Base-by-base conservation (phyloP, 2,797 vertebrate genomes). In the Rhinoraja longicauda region DNA sequence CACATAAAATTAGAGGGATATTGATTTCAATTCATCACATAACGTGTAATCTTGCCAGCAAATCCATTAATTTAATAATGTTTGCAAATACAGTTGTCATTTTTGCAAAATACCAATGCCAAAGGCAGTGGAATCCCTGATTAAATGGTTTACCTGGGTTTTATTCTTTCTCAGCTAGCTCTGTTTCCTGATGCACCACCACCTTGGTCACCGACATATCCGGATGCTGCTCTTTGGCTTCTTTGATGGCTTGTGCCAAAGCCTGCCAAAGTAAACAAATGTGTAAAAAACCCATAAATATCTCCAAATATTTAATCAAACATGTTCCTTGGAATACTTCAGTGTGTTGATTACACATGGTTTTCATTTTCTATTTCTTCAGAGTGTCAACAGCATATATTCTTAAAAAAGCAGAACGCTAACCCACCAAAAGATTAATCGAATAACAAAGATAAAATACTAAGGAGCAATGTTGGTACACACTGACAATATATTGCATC, bases 201-300 rank as follows among this genome's bases (percentile, higher is more conserved):
- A 99, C 98, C 95, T 98, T 99, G 95, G 98, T 99, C 94, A 99
- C 99, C 0, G 98, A 99, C 99, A 99, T 99, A 94, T 99, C 99
- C 0, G 98, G 99, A 94, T 99, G 99, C 95, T 99, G 99, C 93
- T 99, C 98, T 95, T 99, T 99, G 0, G 99, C 98, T 90, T 99
- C 98, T 94, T 98, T 99, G 93, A 99, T 99, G 10, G 99, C 99
- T 95, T 99, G 98, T 0, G 98, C 98, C n/a, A 99, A 96, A 94
- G 99, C 98, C 99, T 99, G 94, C 17, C 62, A 88, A 88, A 19
- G 67, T 36, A 59, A 4, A 86, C 19, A 17, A 36, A 32, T 10
- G 13, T 26, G 36, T 45, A 91, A 91, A 72, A 15, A 39, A 39
- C 39, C 39, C n/a, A n/a, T 26, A 12, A 62, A n/a, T 10, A n/a